phyloP scores from a whole-genome alignment of 2,797 vertebrate genomes.

The Cryptoprocta ferox region DNA sequence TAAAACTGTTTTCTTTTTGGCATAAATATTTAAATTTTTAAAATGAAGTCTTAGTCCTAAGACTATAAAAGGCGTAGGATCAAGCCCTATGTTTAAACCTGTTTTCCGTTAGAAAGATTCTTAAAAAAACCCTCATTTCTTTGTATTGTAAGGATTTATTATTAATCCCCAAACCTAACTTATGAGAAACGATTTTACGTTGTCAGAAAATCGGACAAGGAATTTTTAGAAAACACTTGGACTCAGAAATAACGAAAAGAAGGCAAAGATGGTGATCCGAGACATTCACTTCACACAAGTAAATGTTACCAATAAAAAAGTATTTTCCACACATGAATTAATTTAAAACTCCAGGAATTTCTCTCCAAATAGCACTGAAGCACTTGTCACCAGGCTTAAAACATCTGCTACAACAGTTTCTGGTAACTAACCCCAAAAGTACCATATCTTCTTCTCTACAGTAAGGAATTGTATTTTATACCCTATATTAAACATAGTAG shows the following conservation, averaged over 20 bases:
- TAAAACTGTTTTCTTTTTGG: background rate
- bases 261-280: slow-evolving; percentile 1
- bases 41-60: background rate
- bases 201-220: slow-evolving; percentile 22
- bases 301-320: background rate
- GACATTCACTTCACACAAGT: background rate
- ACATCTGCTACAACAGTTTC: slow-evolving; percentile 54
- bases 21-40: slow-evolving; percentile 24
- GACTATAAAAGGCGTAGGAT: background rate
- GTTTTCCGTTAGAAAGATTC: slow-evolving; percentile 33
- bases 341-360: slow-evolving; percentile 34
- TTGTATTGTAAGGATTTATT: slow-evolving; percentile 32
- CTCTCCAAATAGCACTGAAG: slow-evolving; percentile 46
- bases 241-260: slow-evolving; percentile 33
- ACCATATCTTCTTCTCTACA: background rate
- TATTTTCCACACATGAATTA: slow-evolving; percentile 10
- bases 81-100: background rate
- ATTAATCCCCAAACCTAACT: slow-evolving; percentile 2
- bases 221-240: slow-evolving; percentile 39
- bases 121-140: slow-evolving; percentile 19
- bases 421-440: background rate
- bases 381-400: slow-evolving; percentile 60
- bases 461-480: background rate
- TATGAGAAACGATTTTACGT: slow-evolving; percentile 10
- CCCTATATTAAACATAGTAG: background rate